Evolutionary conservation across 2,888 invertebrate species (phyloP), one percentile per base, ranked within the genome.

Genomic region (Drosophila anomalata): DNA sequence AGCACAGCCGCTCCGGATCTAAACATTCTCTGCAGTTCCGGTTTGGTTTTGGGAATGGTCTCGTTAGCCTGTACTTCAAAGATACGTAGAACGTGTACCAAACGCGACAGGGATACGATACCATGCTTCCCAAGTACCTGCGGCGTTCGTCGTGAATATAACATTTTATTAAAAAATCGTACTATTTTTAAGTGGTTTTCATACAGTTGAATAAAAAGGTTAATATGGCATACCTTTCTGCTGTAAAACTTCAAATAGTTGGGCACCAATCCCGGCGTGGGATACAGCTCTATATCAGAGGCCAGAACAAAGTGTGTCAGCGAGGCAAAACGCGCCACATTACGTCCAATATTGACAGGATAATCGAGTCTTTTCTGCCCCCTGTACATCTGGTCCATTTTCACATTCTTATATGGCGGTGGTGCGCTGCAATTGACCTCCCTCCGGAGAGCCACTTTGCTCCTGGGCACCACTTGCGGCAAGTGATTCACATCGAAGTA

Each of bases 271-370:
- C 95, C 94, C 3, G 95, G 95, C 90, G 95, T 96, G 51, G 97
- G 97, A 91, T 96, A 96, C 36, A 97, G 93, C 91, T 97, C 97
- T 78, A 97, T 96, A 89, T 97, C 97, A 50, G 96, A 96, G 8
- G 96, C 94, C 47, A 97, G 93, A 22, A 97, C 93, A 90, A 94
- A 97, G 88, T 96, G 94, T 0, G 97, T 97, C 42, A 95, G 93
- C 0, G 96, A 95, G 24, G 94, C 93, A 75, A 95, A 95, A 20
- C 97, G 93, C 0, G 97, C 97, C 5, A 97, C 93, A 90, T 97
- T 97, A 24, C 97, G 93, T 0, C 96, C 97, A 5, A 97, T 95
- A 90, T 97, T 97, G 57, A 97, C 96, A 0, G 97, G 97, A 90
- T 97, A 97, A 7, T 95, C 90, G 3, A 97, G 92, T 77, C 94